Percentiles rank a stretch among this genome's conserved stretches.
phyloP scores from a whole-genome alignment of 2,888 invertebrate species.

The Embidobia sp. region DNA sequence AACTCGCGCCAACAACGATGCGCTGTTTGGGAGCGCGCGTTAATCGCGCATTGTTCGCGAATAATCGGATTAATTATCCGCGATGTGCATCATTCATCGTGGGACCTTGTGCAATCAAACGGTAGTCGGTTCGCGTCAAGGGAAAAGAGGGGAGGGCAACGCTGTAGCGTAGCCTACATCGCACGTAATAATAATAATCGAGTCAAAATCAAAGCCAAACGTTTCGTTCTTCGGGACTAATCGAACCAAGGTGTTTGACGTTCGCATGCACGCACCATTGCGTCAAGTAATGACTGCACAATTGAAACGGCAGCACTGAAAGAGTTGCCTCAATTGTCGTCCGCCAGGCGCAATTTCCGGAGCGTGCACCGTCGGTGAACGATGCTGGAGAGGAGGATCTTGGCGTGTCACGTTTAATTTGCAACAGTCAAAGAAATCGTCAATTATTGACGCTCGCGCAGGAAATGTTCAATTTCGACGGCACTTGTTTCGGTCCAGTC shows the following conservation, averaged over 20 bases:
- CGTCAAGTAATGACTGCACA: constrained; percentile 51
- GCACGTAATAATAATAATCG: constrained; percentile 5
- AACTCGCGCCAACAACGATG: neutral
- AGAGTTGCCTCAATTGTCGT: constrained; percentile 60
- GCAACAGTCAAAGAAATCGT: constrained; percentile 50
- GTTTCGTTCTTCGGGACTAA: constrained; percentile 30
- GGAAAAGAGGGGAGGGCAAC: no score
- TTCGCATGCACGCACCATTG: constrained; percentile 46
- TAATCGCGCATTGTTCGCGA: constrained; percentile 25
- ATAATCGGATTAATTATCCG: constrained; percentile 6
- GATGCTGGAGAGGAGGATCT: constrained; percentile 26
- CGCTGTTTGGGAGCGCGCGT: neutral
- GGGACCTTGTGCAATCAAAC: constrained; percentile 2
- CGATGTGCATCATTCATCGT: constrained; percentile 1
- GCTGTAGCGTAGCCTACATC: constrained; percentile 10
- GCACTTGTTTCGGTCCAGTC: constrained; percentile 15
- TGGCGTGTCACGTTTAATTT: constrained; percentile 61
- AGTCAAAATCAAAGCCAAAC: constrained; percentile 21
- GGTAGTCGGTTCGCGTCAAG: constrained; percentile 1
- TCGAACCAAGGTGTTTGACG: constrained; percentile 41
- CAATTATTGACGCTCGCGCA: constrained; percentile 49
- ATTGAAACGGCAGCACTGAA: constrained; percentile 59
- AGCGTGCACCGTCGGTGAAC: constrained; percentile 27
- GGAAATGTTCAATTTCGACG: constrained; percentile 51
- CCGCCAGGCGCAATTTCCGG: constrained; percentile 58